phyloP scores from a whole-genome alignment of 1,140 invertebrate genomes.

The Drosophila mojavensis region DNA sequence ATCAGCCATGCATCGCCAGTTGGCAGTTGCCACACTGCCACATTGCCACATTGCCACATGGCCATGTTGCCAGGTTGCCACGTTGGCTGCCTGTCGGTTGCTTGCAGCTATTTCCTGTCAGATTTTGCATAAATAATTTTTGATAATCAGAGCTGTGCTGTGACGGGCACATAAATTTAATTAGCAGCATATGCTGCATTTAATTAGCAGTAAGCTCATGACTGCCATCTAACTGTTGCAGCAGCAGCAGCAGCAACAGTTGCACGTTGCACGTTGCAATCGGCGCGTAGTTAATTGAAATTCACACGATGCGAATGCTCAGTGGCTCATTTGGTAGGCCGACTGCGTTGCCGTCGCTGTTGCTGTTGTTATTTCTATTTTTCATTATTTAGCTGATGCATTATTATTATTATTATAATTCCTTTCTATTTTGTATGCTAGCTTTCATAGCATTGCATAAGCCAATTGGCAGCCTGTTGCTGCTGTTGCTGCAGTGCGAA shows the following conservation, averaged over 20 bases:
- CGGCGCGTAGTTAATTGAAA: slow-evolving; percentile 70
- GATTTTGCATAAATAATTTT: slow-evolving; percentile 83
- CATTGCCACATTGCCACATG: slow-evolving; percentile 20
- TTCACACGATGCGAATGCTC: slow-evolving; percentile 76
- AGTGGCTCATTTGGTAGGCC: slow-evolving; percentile 72
- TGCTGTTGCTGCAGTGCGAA: slow-evolving; percentile 30
- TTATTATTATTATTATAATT: slow-evolving; percentile 70
- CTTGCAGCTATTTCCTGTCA: slow-evolving; percentile 79
- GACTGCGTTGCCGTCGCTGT: slow-evolving; percentile 68
- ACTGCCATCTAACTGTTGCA: slow-evolving; percentile 53
- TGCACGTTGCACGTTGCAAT: slow-evolving; percentile 25
- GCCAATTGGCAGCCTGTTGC: slow-evolving; percentile 61
- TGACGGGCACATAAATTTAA: slow-evolving; percentile 80
- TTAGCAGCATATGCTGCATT: slow-evolving; percentile 80
- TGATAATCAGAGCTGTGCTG: slow-evolving; percentile 79
- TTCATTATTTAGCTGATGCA: slow-evolving; percentile 67
- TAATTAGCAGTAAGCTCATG: slow-evolving; percentile 79
- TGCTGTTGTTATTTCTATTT: slow-evolving; percentile 36
- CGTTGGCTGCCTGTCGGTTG: slow-evolving; percentile 32
- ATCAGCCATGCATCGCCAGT: slow-evolving; percentile 52
- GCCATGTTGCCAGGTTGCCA: slow-evolving; percentile 6
- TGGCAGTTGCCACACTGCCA: slow-evolving; percentile 23
- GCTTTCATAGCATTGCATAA: slow-evolving; percentile 49
- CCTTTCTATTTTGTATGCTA: slow-evolving; percentile 58
- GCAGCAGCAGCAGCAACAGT: background rate